A percentile compares a stretch with the other conserved stretches of the same genome.
phyloP scores from a whole-genome alignment of 1,140 invertebrate species.

The Drosophila sp. region DNA sequence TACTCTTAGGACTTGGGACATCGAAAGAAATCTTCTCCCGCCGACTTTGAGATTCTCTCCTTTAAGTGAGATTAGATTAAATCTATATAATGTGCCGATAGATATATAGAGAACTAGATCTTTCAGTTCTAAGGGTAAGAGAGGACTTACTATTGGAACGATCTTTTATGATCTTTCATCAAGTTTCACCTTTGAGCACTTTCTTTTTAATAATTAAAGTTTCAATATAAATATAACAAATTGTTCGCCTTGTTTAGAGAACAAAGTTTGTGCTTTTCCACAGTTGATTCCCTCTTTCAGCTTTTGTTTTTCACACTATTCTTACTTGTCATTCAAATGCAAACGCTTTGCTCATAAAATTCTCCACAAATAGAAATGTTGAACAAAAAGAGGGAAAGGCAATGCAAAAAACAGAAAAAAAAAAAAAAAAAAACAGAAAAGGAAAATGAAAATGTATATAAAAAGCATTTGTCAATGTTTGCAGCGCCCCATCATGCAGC shows the following conservation, averaged over 20 bases:
- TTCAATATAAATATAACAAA: background rate
- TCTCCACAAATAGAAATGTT: constrained; percentile 67
- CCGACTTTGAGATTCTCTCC: background rate
- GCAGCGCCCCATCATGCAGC: constrained; percentile 15
- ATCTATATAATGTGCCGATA: too few relatives aligned
- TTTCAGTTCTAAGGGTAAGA: too few relatives aligned
- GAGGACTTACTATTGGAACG: too few relatives aligned
- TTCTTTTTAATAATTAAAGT: constrained; percentile 16
- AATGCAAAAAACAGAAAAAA: constrained; percentile 31
- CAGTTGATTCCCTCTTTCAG: constrained; percentile 11
- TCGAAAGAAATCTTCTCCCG: background rate
- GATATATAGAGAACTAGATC: too few relatives aligned
- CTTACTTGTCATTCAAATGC: constrained; percentile 70
- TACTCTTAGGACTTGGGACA: constrained; percentile 36
- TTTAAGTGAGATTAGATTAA: background rate
- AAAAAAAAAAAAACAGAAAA: background rate
- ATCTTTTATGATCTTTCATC: too few relatives aligned
- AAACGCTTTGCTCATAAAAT: constrained; percentile 63
- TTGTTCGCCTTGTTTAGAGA: constrained; percentile 8
- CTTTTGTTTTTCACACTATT: constrained; percentile 48
- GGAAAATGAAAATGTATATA: constrained; percentile 40
- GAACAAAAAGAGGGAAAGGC: background rate
- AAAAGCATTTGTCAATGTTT: constrained; percentile 69
- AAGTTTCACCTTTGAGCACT: constrained; percentile 9
- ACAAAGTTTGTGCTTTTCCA: constrained; percentile 48